Conservation (phyloP, 2,113 vertebrate species). For the Sapayoa aenigma region DNA sequence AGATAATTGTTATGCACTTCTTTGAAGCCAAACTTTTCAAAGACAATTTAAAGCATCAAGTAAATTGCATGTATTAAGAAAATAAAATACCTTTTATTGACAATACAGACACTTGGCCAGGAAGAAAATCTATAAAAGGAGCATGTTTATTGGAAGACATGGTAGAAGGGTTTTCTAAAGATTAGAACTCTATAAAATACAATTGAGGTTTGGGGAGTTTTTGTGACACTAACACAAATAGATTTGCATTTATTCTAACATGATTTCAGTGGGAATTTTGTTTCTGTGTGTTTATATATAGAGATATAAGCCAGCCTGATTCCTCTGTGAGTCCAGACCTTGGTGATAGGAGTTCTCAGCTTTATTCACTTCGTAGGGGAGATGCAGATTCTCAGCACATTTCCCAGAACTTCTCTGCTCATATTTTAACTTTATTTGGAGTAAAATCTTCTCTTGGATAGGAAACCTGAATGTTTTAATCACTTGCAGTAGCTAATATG, state of each 20-base stretch:
- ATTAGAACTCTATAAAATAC: background rate
- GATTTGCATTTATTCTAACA: background rate
- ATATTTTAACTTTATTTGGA: background rate
- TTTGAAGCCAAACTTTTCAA: conserved; percentile 34
- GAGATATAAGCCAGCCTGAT: background rate
- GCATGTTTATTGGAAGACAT: background rate
- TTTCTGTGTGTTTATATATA: background rate
- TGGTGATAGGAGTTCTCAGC: background rate
- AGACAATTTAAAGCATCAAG: conserved; percentile 6
- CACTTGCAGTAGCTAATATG: background rate
- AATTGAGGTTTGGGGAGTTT: background rate
- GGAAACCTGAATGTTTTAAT: background rate
- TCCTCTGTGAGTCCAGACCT: background rate
- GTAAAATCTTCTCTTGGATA: background rate
- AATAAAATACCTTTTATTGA: background rate
- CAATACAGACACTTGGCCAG: background rate
- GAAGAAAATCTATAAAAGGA: background rate
- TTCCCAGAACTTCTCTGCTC: background rate
- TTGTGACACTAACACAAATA: background rate
- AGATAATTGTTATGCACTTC: background rate
- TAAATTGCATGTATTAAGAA: conserved; percentile 5
- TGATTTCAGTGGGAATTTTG: background rate
- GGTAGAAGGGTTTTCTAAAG: background rate
- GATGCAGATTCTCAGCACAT: background rate
- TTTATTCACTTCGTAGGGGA: background rate